Percentiles rank a stretch among this genome's conserved stretches.
Conservation (phyloP, 2,888 invertebrate genomes). For the Sialis lutaria region DNA sequence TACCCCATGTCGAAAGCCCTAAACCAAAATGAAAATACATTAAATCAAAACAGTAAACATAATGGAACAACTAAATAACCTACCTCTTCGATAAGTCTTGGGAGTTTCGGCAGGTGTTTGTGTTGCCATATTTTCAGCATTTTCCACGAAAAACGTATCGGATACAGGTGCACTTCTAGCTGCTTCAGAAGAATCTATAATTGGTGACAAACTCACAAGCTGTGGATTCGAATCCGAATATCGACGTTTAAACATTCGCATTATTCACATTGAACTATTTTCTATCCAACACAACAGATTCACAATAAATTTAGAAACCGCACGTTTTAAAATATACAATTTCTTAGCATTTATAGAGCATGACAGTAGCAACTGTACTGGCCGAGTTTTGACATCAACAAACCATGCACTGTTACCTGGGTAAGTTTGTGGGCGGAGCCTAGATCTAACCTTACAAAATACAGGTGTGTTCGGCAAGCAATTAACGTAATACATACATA, state of each 20-base stretch:
- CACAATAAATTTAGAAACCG: no score
- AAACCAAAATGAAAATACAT: slow-evolving; percentile 8
- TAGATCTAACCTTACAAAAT: no score
- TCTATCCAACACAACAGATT: no score
- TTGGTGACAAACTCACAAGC: slow-evolving; percentile 31
- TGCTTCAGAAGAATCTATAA: slow-evolving; percentile 17
- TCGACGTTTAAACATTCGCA: slow-evolving; percentile 35
- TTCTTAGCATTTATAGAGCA: no score
- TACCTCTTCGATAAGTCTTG: slow-evolving; percentile 3
- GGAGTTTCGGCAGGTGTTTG: not conserved
- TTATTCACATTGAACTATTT: slow-evolving; percentile 10
- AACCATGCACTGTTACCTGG: no score
- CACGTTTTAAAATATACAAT: no score
- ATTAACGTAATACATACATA: no score
- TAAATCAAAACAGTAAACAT: not conserved
- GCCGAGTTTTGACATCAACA: no score
- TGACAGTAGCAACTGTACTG: no score
- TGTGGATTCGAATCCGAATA: slow-evolving; percentile 37
- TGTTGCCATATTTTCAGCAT: not conserved
- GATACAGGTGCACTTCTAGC: slow-evolving; percentile 7
- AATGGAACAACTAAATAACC: not conserved
- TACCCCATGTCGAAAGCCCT: slow-evolving; percentile 42
- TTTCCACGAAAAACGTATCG: slow-evolving; percentile 4
- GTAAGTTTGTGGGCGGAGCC: no score
- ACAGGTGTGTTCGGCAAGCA: no score